phyloP scores from a whole-genome alignment of 2,113 vertebrate species.

The Osmerus mordax region DNA sequence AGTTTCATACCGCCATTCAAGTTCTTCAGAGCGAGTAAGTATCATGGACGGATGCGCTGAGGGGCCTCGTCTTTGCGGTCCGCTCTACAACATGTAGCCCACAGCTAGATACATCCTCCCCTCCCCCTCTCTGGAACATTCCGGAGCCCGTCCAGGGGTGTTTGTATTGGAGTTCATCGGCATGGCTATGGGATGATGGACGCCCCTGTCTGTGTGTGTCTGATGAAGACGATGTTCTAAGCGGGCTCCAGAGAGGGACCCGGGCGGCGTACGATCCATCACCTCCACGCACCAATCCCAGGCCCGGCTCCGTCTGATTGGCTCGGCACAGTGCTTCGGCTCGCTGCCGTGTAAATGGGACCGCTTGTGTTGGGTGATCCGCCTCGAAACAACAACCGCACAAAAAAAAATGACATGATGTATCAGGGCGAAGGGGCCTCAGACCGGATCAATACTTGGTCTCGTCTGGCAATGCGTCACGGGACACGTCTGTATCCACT shows the following conservation, averaged over 20 bases:
- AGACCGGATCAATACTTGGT: slow-evolving; percentile 64
- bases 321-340: slow-evolving; percentile 15
- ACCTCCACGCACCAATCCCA: slow-evolving; percentile 19
- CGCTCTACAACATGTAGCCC: too few species aligned
- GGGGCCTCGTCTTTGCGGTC: too few species aligned
- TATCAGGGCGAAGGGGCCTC: slow-evolving; percentile 50
- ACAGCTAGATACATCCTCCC: too few species aligned
- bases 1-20: too few species aligned
- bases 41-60: too few species aligned
- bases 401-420: slow-evolving; percentile 66
- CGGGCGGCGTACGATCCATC: slow-evolving; percentile 61
- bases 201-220: slow-evolving; percentile 49
- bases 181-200: slow-evolving; percentile 55
- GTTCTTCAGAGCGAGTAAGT: too few species aligned
- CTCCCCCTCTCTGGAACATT: not conserved
- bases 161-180: slow-evolving; percentile 18
- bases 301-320: not conserved
- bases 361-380: slow-evolving; percentile 46
- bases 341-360: slow-evolving; percentile 59
- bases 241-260: slow-evolving; percentile 35
- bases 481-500: slow-evolving; percentile 60
- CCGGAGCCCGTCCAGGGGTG: slow-evolving; percentile 6
- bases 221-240: slow-evolving; percentile 61
- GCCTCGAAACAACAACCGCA: slow-evolving; percentile 20
- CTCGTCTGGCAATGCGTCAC: slow-evolving; percentile 57